A percentile compares a stretch with the other conserved stretches of the same genome.
These are phyloP conservation scores for Plebejus argus DNA, from an alignment of 2,888 invertebrate genomes.

Conservation along the genomic window DNA sequence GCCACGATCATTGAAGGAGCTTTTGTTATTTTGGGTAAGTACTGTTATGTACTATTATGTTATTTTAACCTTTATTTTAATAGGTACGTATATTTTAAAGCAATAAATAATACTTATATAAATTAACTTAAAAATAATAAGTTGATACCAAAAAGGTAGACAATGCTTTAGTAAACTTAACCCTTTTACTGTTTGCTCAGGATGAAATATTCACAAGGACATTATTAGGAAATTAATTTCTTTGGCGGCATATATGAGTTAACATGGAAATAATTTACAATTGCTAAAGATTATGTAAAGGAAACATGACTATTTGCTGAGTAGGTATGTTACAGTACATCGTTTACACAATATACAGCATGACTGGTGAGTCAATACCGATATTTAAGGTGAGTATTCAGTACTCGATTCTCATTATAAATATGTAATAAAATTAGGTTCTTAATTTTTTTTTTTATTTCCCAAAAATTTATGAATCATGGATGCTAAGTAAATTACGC, in stretches of 20 bases:
- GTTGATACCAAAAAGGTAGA: background rate
- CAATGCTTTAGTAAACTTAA: background rate
- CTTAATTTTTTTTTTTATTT: too few species aligned
- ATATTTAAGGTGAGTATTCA: too few species aligned
- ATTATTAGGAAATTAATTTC: background rate
- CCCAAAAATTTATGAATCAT: too few species aligned
- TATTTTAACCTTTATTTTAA: background rate
- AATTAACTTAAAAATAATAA: background rate
- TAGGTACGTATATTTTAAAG: background rate
- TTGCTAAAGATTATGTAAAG: background rate
- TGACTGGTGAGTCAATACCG: too few species aligned
- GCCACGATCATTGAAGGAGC: background rate
- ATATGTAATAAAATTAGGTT: too few species aligned
- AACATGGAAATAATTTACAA: background rate
- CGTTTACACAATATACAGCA: background rate
- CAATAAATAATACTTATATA: background rate
- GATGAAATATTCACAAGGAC: background rate
- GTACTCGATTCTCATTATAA: too few species aligned
- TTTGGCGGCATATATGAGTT: background rate
- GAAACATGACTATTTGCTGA: background rate
- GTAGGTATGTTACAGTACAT: background rate
- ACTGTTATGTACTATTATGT: background rate
- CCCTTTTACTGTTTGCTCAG: background rate
- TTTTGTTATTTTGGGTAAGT: background rate
- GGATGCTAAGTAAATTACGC: too few species aligned